Conservation (phyloP, 2,797 vertebrate species). For the Syncerus caffer region DNA sequence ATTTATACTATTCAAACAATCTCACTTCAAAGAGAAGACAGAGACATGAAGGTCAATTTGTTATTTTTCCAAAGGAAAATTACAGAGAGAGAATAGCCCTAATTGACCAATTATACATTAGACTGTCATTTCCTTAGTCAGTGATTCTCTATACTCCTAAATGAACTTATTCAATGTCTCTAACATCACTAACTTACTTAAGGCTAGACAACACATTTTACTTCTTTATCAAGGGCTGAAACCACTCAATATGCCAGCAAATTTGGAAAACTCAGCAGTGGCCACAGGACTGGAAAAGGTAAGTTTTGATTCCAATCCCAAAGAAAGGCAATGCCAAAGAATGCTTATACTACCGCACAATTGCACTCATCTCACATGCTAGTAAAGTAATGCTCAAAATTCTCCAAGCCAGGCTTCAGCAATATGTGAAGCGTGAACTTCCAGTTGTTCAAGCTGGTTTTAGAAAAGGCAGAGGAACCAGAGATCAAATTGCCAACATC, state of each 20-base stretch:
- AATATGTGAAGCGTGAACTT: too few species aligned
- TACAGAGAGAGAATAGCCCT: neutral
- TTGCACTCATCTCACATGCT: too few species aligned
- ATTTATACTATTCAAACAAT: neutral
- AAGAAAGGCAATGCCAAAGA: too few species aligned
- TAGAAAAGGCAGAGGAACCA: too few species aligned
- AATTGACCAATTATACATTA: neutral
- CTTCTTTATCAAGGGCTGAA: neutral
- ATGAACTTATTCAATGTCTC: neutral
- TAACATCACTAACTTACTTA: neutral
- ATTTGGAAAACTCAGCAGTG: too few species aligned
- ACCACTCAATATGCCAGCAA: neutral
- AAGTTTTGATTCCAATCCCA: too few species aligned
- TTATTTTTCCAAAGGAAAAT: conserved; percentile 11
- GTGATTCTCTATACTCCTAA: neutral
- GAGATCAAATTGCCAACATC: too few species aligned
- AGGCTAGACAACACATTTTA: neutral
- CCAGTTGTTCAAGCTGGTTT: too few species aligned
- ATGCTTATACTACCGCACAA: too few species aligned
- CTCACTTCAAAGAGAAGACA: neutral
- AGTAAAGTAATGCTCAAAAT: too few species aligned
- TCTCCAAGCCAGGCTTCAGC: too few species aligned
- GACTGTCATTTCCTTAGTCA: neutral
- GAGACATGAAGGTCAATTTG: neutral
- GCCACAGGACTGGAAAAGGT: too few species aligned